Evolutionary conservation across 2,888 invertebrate species (phyloP).

Genomic region (Gymnocheta viridis): DNA sequence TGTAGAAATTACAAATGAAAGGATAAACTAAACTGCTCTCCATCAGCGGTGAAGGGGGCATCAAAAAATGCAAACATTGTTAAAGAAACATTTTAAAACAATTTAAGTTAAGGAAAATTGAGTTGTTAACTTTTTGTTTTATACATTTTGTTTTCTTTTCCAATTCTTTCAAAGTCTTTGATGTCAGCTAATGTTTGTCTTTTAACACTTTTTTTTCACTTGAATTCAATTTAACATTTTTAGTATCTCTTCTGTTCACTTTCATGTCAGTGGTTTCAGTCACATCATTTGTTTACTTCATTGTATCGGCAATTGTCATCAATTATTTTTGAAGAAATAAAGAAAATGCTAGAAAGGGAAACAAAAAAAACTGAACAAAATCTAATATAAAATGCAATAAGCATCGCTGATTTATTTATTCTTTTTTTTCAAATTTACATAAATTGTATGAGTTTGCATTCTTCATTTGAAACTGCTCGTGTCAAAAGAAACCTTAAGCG

Average conservation of each 20-base stretch:
- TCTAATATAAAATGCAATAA: slow-evolving; percentile 63
- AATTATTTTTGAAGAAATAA: slow-evolving; percentile 41
- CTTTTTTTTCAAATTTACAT: slow-evolving; percentile 55
- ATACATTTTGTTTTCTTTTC: neutral
- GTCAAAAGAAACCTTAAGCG: slow-evolving; percentile 27
- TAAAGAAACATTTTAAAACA: neutral
- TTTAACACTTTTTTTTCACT: slow-evolving; percentile 12
- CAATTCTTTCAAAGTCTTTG: neutral
- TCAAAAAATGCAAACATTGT: neutral
- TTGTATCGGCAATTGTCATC: slow-evolving; percentile 51
- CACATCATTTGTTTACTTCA: slow-evolving; percentile 12
- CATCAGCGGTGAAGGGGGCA: no score
- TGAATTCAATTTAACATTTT: slow-evolving; percentile 14
- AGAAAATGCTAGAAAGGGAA: slow-evolving; percentile 4
- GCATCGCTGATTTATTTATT: slow-evolving; percentile 60
- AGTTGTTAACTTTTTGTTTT: slow-evolving; percentile 17
- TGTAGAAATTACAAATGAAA: no score
- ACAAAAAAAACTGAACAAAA: slow-evolving; percentile 23
- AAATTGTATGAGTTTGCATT: slow-evolving; percentile 39
- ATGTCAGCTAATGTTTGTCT: slow-evolving; percentile 12
- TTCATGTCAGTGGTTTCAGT: slow-evolving; percentile 2
- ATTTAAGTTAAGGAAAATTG: neutral
- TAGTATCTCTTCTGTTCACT: slow-evolving; percentile 1
- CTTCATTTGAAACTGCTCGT: neutral
- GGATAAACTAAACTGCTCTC: no score